phyloP scores from a whole-genome alignment of 2,888 invertebrate species.

The Tuberolachnus salignus region DNA sequence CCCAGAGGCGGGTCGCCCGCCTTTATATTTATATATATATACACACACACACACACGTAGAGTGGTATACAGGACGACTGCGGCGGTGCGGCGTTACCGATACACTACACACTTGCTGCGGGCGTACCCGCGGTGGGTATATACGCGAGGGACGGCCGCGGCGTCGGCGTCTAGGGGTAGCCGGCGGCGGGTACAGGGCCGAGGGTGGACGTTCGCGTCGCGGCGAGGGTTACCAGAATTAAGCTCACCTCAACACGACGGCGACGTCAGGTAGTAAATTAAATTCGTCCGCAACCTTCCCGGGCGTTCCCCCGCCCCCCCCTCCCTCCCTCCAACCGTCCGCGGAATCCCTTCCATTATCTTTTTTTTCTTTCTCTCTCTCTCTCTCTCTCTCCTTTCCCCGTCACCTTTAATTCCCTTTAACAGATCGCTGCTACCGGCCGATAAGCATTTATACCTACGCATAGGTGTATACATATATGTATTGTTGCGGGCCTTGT shows the following conservation, averaged over 20 bases:
- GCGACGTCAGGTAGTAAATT: slow-evolving; percentile 53
- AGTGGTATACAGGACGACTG: neutral
- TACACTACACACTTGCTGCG: slow-evolving; percentile 13
- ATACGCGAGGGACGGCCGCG: too few relatives aligned
- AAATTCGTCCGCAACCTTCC: slow-evolving; percentile 42
- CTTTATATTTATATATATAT: slow-evolving; percentile 27
- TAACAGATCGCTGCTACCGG: slow-evolving; percentile 51
- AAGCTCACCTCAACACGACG: slow-evolving; percentile 53
- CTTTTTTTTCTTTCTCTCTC: slow-evolving; percentile 27
- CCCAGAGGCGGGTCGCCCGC: slow-evolving; percentile 21
- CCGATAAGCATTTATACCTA: slow-evolving; percentile 48
- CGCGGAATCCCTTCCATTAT: slow-evolving; percentile 46
- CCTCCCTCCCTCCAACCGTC: neutral
- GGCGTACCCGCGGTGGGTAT: neutral
- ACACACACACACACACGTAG: neutral
- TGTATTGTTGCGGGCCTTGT: slow-evolving; percentile 28
- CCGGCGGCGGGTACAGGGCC: too few relatives aligned
- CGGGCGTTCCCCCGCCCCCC: neutral
- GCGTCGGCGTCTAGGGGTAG: too few relatives aligned
- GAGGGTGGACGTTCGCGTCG: neutral
- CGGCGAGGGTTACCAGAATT: slow-evolving; percentile 46
- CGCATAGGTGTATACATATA: neutral
- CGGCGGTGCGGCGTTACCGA: slow-evolving; percentile 11
- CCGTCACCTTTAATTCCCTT: slow-evolving; percentile 55
- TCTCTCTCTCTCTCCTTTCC: too few relatives aligned